Conservation (phyloP, 1,140 invertebrate genomes). For the Pomacea maculata region DNA sequence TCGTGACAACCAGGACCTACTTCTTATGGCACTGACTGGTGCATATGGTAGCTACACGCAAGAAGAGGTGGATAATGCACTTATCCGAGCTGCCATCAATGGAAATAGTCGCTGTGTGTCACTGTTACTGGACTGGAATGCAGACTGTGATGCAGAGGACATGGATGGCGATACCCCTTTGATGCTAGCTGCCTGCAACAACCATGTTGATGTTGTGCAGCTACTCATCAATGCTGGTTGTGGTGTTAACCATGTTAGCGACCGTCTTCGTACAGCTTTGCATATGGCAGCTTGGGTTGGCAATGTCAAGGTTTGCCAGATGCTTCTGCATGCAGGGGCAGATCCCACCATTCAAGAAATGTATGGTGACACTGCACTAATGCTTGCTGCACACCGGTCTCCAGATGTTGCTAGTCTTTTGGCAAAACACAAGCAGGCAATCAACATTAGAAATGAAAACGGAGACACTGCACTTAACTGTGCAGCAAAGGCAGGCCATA, state of each 20-base stretch:
- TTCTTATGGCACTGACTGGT: slow-evolving; percentile 20
- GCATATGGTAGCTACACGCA: slow-evolving; percentile 19
- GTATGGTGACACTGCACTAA: slow-evolving; percentile 32
- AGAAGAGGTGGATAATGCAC: slow-evolving; percentile 19
- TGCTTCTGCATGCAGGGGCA: slow-evolving; percentile 11
- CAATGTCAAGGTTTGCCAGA: slow-evolving; percentile 17
- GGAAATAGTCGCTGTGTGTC: slow-evolving; percentile 19
- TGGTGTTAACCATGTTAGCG: slow-evolving; percentile 19
- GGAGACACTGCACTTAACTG: slow-evolving; percentile 21
- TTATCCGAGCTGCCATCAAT: slow-evolving; percentile 20
- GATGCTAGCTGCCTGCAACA: slow-evolving; percentile 30
- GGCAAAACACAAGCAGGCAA: not conserved
- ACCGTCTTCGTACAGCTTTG: slow-evolving; percentile 13
- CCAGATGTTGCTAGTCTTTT: slow-evolving; percentile 12
- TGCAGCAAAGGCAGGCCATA: slow-evolving; percentile 21
- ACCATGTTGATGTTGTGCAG: slow-evolving; percentile 24
- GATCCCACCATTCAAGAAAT: slow-evolving; percentile 18
- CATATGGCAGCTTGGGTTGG: slow-evolving; percentile 27
- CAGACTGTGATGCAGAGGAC: slow-evolving; percentile 23
- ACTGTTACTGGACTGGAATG: slow-evolving; percentile 22
- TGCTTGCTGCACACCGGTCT: slow-evolving; percentile 30
- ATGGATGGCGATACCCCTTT: slow-evolving; percentile 33
- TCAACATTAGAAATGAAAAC: slow-evolving; percentile 8
- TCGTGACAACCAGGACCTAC: slow-evolving; percentile 21
- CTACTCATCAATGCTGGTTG: slow-evolving; percentile 11